A percentile compares a stretch with the other conserved stretches of the same genome.
These are phyloP conservation scores for Azorinus chamasolen DNA, from an alignment of 2,888 invertebrate species.

Conservation along the genomic window DNA sequence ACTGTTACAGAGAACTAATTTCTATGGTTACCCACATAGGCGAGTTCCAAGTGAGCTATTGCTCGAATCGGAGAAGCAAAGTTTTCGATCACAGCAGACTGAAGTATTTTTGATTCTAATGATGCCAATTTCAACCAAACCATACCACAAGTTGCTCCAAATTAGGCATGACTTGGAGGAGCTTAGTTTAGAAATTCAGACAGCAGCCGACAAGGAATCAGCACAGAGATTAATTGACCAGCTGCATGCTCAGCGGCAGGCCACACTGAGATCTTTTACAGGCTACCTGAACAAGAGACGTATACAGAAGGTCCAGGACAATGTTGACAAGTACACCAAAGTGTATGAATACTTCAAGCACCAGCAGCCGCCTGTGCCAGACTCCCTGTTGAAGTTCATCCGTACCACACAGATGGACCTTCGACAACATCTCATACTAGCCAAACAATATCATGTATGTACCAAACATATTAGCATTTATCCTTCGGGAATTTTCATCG, in stretches of 20 bases:
- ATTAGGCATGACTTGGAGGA: conserved; percentile 29
- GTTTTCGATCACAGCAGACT: conserved; percentile 44
- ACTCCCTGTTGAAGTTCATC: conserved; percentile 46
- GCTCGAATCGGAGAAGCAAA: conserved; percentile 35
- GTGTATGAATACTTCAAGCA: conserved; percentile 56
- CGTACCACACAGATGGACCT: conserved; percentile 57
- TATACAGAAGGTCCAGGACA: conserved; percentile 53
- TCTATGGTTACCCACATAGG: conserved; percentile 61
- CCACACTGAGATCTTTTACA: conserved; percentile 52
- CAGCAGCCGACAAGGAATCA: not conserved
- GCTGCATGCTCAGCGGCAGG: conserved; percentile 43
- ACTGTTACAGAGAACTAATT: conserved; percentile 48
- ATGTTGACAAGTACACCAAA: conserved; percentile 45
- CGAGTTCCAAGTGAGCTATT: conserved; percentile 58
- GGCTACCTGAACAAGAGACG: conserved; percentile 62
- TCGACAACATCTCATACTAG: conserved; percentile 53
- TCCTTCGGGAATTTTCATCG: too few species aligned
- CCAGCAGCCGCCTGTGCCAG: conserved; percentile 33
- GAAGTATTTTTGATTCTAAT: conserved; percentile 58
- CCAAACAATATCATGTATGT: conserved; percentile 48
- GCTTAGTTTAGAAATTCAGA: conserved; percentile 13
- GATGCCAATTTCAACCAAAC: conserved; percentile 54
- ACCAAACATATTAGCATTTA: too few species aligned
- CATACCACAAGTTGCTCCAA: conserved; percentile 37
- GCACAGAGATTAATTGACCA: conserved; percentile 32